phyloP scores from a whole-genome alignment of 1,140 invertebrate species.

The Orussus abietinus region DNA sequence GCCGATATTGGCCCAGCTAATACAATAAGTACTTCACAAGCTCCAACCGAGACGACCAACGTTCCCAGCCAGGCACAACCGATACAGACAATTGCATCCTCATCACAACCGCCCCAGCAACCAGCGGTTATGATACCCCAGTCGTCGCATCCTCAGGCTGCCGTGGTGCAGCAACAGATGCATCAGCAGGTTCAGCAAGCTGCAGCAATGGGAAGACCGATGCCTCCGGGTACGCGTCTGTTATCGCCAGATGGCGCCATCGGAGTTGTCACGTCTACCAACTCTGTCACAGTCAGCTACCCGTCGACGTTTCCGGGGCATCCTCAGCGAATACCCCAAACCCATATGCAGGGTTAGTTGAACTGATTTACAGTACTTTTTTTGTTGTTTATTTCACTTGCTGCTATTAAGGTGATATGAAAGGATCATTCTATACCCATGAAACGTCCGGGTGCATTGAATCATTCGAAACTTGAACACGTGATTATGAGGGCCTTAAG shows the following conservation, averaged over 20 bases:
- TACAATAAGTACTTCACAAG: slow-evolving; percentile 22
- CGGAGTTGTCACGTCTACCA: slow-evolving; percentile 62
- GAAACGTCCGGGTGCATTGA: no score
- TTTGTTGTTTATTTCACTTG: no score
- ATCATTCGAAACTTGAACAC: no score
- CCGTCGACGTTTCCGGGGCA: slow-evolving; percentile 53
- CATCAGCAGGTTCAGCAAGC: slow-evolving; percentile 61
- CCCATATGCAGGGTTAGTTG: slow-evolving; percentile 46
- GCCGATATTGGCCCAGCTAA: slow-evolving; percentile 23
- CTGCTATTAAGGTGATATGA: no score
- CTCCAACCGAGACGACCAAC: slow-evolving; percentile 22
- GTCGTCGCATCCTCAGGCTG: slow-evolving; percentile 35
- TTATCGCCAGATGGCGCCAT: slow-evolving; percentile 62
- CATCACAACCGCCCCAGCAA: slow-evolving; percentile 12
- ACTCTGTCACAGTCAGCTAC: slow-evolving; percentile 61
- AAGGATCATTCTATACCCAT: no score
- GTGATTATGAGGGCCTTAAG: no score
- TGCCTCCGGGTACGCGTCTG: slow-evolving; percentile 59
- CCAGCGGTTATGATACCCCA: slow-evolving; percentile 26
- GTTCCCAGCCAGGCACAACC: slow-evolving; percentile 6
- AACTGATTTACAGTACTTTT: no score
- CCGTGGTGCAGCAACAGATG: slow-evolving; percentile 53
- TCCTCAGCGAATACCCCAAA: slow-evolving; percentile 39
- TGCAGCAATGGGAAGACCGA: slow-evolving; percentile 58
- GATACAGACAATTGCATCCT: slow-evolving; percentile 4